Base-by-base conservation (phyloP, 2,888 invertebrate genomes). In the Tetragonula carbonaria region DNA sequence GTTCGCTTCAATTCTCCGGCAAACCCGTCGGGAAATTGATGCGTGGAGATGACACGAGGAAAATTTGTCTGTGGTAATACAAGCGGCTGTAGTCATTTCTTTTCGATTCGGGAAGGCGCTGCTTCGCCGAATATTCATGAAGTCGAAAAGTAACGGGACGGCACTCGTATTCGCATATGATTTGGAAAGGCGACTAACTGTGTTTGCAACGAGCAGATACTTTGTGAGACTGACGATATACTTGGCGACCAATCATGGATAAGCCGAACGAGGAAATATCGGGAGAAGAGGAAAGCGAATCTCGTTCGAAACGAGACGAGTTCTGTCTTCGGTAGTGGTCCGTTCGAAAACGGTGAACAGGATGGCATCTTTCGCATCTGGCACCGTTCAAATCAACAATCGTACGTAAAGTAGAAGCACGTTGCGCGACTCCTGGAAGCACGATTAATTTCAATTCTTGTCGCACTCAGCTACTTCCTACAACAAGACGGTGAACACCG, bases 371-470 rank as follows among this genome's bases (percentile, higher is more conserved):
- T 62, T 67, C 67, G 21, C n/a, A 50, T 33, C 16, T 45, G 45
- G 45, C 55, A 33, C 71, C 80, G 50, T 71, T 82, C 84, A 80
- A 83, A 80, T 67, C 85, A 80, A 84, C 76, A 86, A 79, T 80
- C 65, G 55, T 76, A 76, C 81, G 72, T 81, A 78, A 71, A 38
- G 66, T 78, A 77, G 50, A 55, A 63, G 62, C 76, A 50, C 66
- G 70, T 66, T 53, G 63, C 11, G 16, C n/a, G 68, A 63, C 62
- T 78, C 74, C 80, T 33, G 80, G 81, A 65, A 87, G 79, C 79
- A 81, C 82, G 87, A 91, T 91, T 91, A 91, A 92, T 92, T 92
- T 92, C 91, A 89, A 92, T 92, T 92, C 92, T 86, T 80, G 88
- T 91, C 92, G 92, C 91, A 87, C 23, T 45, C 89, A 87, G 80